Conservation (phyloP, 2,797 vertebrate genomes). For the Chaenodraco wilsoni region DNA sequence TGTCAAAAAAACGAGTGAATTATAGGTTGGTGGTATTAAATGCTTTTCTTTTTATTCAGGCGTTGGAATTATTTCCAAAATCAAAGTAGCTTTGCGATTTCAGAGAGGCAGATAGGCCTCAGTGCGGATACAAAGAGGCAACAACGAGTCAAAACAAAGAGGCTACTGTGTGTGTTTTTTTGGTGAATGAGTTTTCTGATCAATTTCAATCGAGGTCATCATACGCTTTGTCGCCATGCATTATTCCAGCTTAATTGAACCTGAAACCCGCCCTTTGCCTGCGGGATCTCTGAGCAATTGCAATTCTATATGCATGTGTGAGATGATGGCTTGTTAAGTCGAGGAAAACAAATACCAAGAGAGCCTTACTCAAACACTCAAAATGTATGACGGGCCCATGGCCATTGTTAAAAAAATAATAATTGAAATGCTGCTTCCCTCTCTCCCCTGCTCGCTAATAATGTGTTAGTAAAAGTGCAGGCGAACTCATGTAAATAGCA, state of each 20-base stretch:
- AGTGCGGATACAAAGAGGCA: conserved; percentile 48
- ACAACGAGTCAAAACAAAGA: conserved; percentile 64
- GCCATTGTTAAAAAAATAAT: conserved; percentile 52
- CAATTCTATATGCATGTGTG: conserved; percentile 68
- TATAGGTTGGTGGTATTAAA: conserved; percentile 71
- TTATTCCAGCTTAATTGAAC: conserved; percentile 81
- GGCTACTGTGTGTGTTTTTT: conserved; percentile 26
- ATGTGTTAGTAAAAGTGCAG: conserved; percentile 50
- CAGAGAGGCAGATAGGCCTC: conserved; percentile 42
- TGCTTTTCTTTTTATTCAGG: conserved; percentile 63
- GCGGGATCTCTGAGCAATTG: conserved; percentile 63
- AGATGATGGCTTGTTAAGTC: conserved; percentile 76
- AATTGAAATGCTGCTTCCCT: conserved; percentile 62
- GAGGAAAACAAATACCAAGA: conserved; percentile 74
- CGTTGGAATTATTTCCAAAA: conserved; percentile 59
- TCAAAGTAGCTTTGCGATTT: conserved; percentile 51
- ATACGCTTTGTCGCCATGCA: conserved; percentile 71
- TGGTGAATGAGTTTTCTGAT: conserved; percentile 66
- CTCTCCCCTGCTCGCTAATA: conserved; percentile 42
- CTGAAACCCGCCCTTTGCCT: conserved; percentile 68
- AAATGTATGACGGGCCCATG: conserved; percentile 56
- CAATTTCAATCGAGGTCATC: conserved; percentile 74
- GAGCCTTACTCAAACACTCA: conserved; percentile 69
- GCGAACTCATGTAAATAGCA: conserved; percentile 62
- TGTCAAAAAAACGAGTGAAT: conserved; percentile 70